Conservation (phyloP, 2,888 invertebrate genomes). For the Acleris cristana region DNA sequence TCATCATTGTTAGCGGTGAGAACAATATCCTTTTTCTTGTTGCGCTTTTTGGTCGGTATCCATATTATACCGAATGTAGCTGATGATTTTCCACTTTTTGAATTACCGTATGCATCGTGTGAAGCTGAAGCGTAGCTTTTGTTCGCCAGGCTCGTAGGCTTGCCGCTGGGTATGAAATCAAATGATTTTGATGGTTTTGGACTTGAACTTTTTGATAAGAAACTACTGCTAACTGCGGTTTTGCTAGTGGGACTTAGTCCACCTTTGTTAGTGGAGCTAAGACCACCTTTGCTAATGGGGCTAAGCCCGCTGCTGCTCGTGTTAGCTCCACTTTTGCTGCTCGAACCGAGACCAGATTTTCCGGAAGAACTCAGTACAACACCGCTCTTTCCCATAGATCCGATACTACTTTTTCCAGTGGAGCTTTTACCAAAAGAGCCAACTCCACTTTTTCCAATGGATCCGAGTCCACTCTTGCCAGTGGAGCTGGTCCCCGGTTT, state of each 20-base stretch:
- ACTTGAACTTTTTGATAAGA: conserved; percentile 21
- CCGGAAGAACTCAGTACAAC: conserved; percentile 13
- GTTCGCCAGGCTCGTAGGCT: conserved; percentile 31
- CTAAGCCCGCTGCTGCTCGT: not conserved
- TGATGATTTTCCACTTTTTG: conserved; percentile 58
- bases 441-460: conserved; percentile 59
- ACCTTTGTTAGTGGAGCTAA: conserved; percentile 42
- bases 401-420: conserved; percentile 16
- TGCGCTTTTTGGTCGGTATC: conserved; percentile 66
- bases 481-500: conserved; percentile 56
- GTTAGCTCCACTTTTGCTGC: conserved; percentile 7
- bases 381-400: conserved; percentile 20
- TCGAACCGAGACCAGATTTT: conserved; percentile 51
- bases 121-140: conserved; percentile 54
- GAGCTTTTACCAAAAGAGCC: conserved; percentile 44
- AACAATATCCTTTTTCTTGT: conserved; percentile 66
- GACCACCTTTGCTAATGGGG: conserved; percentile 52
- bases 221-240: conserved; percentile 6
- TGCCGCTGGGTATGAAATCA: conserved; percentile 27
- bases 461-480: conserved; percentile 59
- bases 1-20: conserved; percentile 62
- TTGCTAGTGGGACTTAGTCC: conserved; percentile 12
- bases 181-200: conserved; percentile 34
- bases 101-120: conserved; percentile 43
- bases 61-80: conserved; percentile 70